phyloP scores from a whole-genome alignment of 2,797 vertebrate genomes.

The Bovichtus variegatus region DNA sequence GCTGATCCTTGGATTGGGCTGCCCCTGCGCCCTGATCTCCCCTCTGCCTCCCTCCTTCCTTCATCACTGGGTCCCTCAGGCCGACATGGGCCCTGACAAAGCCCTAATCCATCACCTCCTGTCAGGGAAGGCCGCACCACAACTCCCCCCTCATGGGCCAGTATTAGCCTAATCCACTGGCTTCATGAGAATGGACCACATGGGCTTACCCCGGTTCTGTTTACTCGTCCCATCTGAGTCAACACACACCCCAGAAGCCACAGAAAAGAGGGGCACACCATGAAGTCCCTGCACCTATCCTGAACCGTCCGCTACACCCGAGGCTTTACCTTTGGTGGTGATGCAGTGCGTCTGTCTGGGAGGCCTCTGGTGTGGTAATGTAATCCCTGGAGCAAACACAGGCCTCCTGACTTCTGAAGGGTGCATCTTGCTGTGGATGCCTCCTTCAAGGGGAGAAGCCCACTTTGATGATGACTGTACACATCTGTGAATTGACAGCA shows the following conservation, averaged over 20 bases:
- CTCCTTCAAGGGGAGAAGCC: slow-evolving; percentile 17
- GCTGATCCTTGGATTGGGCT: slow-evolving; percentile 84
- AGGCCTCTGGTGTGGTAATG: slow-evolving; percentile 71
- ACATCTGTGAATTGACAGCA: slow-evolving; percentile 46
- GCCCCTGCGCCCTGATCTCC: slow-evolving; percentile 67
- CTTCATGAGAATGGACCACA: slow-evolving; percentile 84
- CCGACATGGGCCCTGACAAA: slow-evolving; percentile 81
- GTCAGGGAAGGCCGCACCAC: slow-evolving; percentile 83
- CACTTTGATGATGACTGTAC: slow-evolving; percentile 55
- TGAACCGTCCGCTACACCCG: slow-evolving; percentile 19
- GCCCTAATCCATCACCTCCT: slow-evolving; percentile 88
- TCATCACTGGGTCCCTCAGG: slow-evolving; percentile 73
- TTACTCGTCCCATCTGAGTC: slow-evolving; percentile 89
- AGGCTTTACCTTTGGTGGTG: slow-evolving; percentile 64
- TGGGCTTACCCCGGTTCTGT: slow-evolving; percentile 79
- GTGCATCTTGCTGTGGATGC: slow-evolving; percentile 28
- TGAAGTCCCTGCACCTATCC: slow-evolving; percentile 41
- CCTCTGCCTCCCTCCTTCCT: slow-evolving; percentile 68
- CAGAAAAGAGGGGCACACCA: slow-evolving; percentile 59
- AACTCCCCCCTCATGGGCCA: slow-evolving; percentile 72
- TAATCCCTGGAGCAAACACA: slow-evolving; percentile 76
- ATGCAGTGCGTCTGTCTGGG: slow-evolving; percentile 27
- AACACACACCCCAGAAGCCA: slow-evolving; percentile 81
- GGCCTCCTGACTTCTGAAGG: slow-evolving; percentile 61
- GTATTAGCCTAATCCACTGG: slow-evolving; percentile 90